Evolutionary conservation across 2,113 vertebrate species (phyloP), one percentile per base, ranked within the genome.

Genomic region (Conger conger): DNA sequence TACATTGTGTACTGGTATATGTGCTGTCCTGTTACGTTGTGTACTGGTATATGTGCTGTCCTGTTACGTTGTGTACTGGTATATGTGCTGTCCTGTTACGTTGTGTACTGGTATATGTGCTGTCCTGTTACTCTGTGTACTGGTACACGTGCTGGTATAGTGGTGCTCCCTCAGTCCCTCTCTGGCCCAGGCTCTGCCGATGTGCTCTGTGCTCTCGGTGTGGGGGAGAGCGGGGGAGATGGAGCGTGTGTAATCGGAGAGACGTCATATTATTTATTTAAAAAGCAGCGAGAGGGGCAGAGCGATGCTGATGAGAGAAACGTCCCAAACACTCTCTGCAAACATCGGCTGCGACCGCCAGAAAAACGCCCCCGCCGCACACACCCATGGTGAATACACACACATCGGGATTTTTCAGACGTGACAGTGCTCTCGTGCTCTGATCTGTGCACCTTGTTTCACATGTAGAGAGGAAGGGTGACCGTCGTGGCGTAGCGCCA

Each of bases 191-290:
- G 57, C 57, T 18, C 18, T 63, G 57, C 3, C 8, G 57, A 27
- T 63, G 20, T 27, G 5, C 57, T 63, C 20, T 27, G 57, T 9
- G 20, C 57, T 63, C 57, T 63, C 23, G 57, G 86, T 87, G 84
- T 85, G 60, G 88, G 89, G 68, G 54, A 53, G 78, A 57, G 88
- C 77, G 76, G 89, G 89, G 87, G 92, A 94, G 89, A 92, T 93
- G 91, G 87, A 93, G 91, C 93, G 88, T 91, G 91, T 91, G 89
- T 93, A 94, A 95, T 94, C 89, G 91, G 90, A 88, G 94, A 93
- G 93, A 92, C 90, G 76, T 91, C 86, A 87, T 93, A 93, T 95
- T 94, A 94, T 95, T 94, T 94, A 95, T 95, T 95, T 93, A 93
- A 93, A 94, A 94, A 94, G 87, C 90, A 5, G 57, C 87, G 89